Percentiles rank a stretch among this genome's conserved stretches.
Conservation (phyloP, 2,888 invertebrate species). For the Augochlorella aurata region DNA sequence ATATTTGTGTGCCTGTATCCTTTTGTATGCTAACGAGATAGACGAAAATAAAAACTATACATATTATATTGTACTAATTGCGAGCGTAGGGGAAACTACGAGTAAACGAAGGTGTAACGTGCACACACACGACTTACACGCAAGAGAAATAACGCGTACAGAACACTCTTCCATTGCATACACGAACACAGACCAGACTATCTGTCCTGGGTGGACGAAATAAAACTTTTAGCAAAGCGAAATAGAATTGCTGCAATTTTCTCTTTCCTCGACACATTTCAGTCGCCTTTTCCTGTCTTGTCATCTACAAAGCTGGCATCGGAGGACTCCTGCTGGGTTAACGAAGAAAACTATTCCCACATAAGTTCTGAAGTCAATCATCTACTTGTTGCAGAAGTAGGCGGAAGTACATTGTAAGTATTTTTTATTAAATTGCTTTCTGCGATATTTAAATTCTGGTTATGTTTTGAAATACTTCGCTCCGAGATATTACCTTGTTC, state of each 20-base stretch:
- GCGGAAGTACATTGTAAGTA: no score
- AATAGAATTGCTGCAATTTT: slow-evolving; percentile 21
- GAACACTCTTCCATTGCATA: slow-evolving; percentile 44
- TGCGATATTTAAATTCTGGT: no score
- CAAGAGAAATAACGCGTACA: slow-evolving; percentile 27
- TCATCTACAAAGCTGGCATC: neutral
- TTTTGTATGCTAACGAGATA: slow-evolving; percentile 80
- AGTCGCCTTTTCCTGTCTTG: neutral
- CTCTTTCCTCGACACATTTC: neutral
- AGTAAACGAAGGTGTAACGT: slow-evolving; percentile 66
- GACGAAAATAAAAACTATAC: slow-evolving; percentile 73
- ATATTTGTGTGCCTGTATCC: slow-evolving; percentile 82
- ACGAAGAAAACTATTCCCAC: neutral
- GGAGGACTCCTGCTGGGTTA: neutral
- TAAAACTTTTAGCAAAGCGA: slow-evolving; percentile 81
- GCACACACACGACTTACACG: slow-evolving; percentile 44
- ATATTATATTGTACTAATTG: slow-evolving; percentile 76
- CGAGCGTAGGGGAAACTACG: slow-evolving; percentile 66
- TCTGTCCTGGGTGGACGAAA: slow-evolving; percentile 75
- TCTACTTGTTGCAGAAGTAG: no score
- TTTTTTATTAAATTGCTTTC: no score
- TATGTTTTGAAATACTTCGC: no score
- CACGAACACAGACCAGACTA: slow-evolving; percentile 70
- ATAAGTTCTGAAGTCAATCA: no score
- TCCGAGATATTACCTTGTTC: no score